These are phyloP conservation scores for Dreissena polymorpha DNA, from an alignment of 1,140 invertebrate genomes.

Conservation along the genomic window DNA sequence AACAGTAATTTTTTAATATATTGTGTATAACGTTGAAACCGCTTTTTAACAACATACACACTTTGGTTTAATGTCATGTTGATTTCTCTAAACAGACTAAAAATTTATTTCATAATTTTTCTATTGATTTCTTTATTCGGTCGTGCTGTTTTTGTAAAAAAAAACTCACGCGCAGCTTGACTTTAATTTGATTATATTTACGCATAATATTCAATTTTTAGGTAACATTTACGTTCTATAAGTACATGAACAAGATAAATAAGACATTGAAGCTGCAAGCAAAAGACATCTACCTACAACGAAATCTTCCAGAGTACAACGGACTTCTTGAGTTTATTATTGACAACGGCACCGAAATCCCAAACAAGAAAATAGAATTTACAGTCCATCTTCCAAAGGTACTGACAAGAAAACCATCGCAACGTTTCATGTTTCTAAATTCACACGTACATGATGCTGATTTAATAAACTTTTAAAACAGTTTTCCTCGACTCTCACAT, in stretches of 20 bases:
- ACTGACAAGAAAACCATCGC: background rate
- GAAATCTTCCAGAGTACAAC: constrained; percentile 23
- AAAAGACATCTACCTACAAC: constrained; percentile 30
- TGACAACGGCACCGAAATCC: background rate
- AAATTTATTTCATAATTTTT: background rate
- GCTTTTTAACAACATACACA: too few relatives aligned
- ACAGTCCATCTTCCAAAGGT: constrained; percentile 31
- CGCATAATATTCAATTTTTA: too few relatives aligned
- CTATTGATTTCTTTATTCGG: background rate
- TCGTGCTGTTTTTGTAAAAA: background rate
- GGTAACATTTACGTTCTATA: background rate
- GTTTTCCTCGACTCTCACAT: background rate
- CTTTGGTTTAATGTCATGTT: too few relatives aligned
- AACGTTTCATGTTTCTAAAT: background rate
- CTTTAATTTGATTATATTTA: background rate
- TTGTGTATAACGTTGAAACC: too few relatives aligned
- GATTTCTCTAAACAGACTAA: background rate
- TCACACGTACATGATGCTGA: background rate
- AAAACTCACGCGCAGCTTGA: background rate
- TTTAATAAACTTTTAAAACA: background rate
- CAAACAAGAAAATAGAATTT: background rate
- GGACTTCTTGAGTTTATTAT: constrained; percentile 5
- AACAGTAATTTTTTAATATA: too few relatives aligned
- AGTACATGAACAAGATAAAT: background rate
- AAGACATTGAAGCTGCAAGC: background rate